Base-by-base conservation (phyloP, 2,797 vertebrate genomes). In the Myotis findleyi region DNA sequence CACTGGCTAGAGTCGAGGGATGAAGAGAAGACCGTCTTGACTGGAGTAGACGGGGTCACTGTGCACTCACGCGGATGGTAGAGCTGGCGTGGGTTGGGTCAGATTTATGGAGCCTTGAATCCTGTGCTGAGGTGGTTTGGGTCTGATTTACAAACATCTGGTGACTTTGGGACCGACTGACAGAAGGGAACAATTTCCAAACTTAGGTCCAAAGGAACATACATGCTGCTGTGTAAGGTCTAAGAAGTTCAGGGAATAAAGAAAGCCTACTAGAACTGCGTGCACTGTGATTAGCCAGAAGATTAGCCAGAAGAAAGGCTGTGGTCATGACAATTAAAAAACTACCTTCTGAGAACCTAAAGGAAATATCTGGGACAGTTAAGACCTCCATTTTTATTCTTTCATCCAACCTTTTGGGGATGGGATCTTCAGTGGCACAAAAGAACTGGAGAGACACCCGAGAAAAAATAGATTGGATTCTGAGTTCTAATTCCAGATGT, bases 181-280 rank as follows among this genome's bases (percentile, higher is more conserved):
- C 66, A 64, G 64, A 59, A 73, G 25, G 72, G 30, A 84, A 36
- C 38, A 36, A 33, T 95, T 64, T 62, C 47, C 59, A 57, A 82
- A 87, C 27, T 68, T 87, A 84, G n/a, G 77, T 73, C 27, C n/a
- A 36, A 75, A 93, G 55, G 62, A 79, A 75, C 91, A 71, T 51
- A 57, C 1, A 14, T 93, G 82, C 33, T 93, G 36, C 38, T 81
- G 0, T 73, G 12, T 84, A 64, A 68, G 25, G 14, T 77, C 6
- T 33, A 57, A 75, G 72, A 62, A 53, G 79, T 80, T 7, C 41
- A 87, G 69, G 91, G 49, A 12, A 33, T 55, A n/a, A 87, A 49
- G 33, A 33, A 33, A 75, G 36, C 47, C 41, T n/a, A 71, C 5
- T 36, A 49, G 11, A 69, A 51, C 8, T 33, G 30, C 18, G 1